phyloP scores from a whole-genome alignment of 2,113 vertebrate genomes.

The Galbula dea region DNA sequence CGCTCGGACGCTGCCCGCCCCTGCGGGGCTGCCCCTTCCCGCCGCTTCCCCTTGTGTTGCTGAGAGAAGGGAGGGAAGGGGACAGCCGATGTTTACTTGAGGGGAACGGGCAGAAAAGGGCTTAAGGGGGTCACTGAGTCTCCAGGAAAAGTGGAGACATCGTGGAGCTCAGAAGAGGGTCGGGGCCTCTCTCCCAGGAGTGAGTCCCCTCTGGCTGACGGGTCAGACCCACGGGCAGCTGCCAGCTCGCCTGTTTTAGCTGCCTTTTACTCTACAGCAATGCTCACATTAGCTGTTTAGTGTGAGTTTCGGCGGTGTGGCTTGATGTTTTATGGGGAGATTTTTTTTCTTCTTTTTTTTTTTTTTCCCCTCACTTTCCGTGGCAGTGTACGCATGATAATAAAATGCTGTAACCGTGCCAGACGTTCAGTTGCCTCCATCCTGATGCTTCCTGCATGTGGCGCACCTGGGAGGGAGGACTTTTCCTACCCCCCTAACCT shows the following conservation, averaged over 20 bases:
- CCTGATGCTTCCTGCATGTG: not conserved
- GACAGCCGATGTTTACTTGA: not conserved
- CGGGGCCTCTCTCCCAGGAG: not conserved
- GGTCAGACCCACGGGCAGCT: not conserved
- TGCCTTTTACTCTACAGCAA: not conserved
- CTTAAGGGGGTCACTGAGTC: no score
- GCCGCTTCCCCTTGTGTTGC: not conserved
- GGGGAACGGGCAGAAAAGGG: not conserved
- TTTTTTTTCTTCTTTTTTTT: not conserved
- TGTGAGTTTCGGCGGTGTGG: not conserved
- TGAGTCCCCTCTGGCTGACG: not conserved
- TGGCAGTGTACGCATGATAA: not conserved
- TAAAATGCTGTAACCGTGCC: not conserved
- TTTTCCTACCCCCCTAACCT: not conserved
- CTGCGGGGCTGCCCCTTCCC: not conserved
- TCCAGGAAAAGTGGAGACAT: not conserved
- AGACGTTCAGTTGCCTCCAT: not conserved
- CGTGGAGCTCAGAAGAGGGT: not conserved
- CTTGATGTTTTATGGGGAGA: not conserved
- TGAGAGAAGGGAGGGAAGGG: not conserved
- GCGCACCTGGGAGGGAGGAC: not conserved
- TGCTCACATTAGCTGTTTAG: not conserved
- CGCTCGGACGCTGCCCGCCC: not conserved
- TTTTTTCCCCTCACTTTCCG: not conserved
- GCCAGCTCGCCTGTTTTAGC: not conserved